phyloP scores from a whole-genome alignment of 2,113 vertebrate species.

The Aspiorhynchus laticeps region DNA sequence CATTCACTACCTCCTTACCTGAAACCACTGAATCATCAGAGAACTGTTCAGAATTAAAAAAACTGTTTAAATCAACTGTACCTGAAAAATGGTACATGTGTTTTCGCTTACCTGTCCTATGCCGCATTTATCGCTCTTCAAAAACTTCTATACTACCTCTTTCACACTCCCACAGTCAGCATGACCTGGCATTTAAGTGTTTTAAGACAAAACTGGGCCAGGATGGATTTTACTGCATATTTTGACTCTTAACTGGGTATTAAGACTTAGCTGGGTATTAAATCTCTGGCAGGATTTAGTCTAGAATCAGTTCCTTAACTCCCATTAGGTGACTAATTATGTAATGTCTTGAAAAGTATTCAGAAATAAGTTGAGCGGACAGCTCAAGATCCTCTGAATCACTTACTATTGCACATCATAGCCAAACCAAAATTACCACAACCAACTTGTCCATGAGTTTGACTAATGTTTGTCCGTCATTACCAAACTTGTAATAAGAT shows the following conservation, averaged over 20 bases:
- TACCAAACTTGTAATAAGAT: background rate
- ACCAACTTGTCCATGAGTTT: constrained; percentile 23
- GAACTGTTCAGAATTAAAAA: no score
- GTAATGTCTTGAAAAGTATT: constrained; percentile 38
- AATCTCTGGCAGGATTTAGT: constrained; percentile 43
- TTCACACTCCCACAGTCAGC: background rate
- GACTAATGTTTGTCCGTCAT: background rate
- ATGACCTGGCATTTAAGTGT: background rate
- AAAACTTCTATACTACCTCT: background rate
- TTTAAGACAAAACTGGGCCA: constrained; percentile 35
- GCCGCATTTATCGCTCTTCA: background rate
- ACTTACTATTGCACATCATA: constrained; percentile 13
- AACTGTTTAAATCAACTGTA: background rate
- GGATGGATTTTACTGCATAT: constrained; percentile 29
- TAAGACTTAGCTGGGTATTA: constrained; percentile 32
- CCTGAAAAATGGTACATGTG: background rate
- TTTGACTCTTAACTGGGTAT: constrained; percentile 42
- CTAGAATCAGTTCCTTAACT: constrained; percentile 26
- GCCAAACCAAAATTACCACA: constrained; percentile 3
- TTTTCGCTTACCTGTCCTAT: background rate
- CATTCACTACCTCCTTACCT: constrained; percentile 2
- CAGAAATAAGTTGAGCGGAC: constrained; percentile 1
- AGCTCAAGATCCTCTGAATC: constrained; percentile 33
- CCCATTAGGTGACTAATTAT: constrained; percentile 42
- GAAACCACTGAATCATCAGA: background rate